These are phyloP conservation scores for Drosophila falleni DNA, from an alignment of 2,888 invertebrate species.

Conservation along the genomic window DNA sequence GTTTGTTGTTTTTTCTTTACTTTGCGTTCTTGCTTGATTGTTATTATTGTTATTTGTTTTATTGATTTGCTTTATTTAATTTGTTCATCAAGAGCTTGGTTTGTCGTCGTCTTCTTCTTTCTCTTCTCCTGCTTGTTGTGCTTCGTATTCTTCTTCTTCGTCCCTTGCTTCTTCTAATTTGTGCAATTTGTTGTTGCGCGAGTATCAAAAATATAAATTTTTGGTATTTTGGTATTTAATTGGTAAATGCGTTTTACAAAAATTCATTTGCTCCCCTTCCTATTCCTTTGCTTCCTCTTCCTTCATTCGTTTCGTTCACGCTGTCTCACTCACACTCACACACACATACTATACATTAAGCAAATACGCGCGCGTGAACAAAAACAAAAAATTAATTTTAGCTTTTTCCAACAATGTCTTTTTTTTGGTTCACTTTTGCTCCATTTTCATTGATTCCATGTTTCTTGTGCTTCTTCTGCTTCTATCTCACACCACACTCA, in stretches of 20 bases:
- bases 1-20: slow-evolving; percentile 10
- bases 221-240: slow-evolving; percentile 54
- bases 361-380: slow-evolving; percentile 69
- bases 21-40: slow-evolving; percentile 39
- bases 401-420: slow-evolving; percentile 69
- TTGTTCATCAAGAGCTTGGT: slow-evolving; percentile 43
- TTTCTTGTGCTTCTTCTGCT: slow-evolving; percentile 10
- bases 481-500: slow-evolving; percentile 24
- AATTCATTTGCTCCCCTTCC: slow-evolving; percentile 17
- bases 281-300: slow-evolving; percentile 8
- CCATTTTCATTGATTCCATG: slow-evolving; percentile 69
- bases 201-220: slow-evolving; percentile 35
- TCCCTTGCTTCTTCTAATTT: slow-evolving; percentile 27
- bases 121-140: slow-evolving; percentile 19
- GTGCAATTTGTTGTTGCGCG: slow-evolving; percentile 21
- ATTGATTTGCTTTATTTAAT: slow-evolving; percentile 62
- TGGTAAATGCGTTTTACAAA: slow-evolving; percentile 75
- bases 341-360: slow-evolving; percentile 26
- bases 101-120: slow-evolving; percentile 17
- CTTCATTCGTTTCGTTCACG: slow-evolving; percentile 13
- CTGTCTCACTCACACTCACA: slow-evolving; percentile 21
- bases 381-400: slow-evolving; percentile 80
- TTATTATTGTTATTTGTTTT: slow-evolving; percentile 60
- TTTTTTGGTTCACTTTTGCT: slow-evolving; percentile 55
- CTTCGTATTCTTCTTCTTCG: slow-evolving; percentile 9